Percentiles rank a stretch among this genome's conserved stretches.
Conservation (phyloP, 1,140 invertebrate species). For the Microvelia longipes region DNA sequence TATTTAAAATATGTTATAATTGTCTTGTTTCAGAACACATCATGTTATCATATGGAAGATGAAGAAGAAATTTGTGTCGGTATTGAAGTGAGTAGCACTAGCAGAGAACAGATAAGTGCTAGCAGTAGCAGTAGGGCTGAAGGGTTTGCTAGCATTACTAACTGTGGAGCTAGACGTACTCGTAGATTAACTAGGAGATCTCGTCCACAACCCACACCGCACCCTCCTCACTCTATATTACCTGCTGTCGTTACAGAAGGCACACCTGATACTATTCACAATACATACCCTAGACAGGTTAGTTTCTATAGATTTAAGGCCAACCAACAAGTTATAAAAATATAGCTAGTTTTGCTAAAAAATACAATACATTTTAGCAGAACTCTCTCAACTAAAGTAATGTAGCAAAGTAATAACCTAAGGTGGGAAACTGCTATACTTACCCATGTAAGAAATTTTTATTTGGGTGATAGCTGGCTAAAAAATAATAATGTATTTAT, state of each 20-base stretch:
- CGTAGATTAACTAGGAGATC: slow-evolving; percentile 19
- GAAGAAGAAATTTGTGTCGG: slow-evolving; percentile 29
- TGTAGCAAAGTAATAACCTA: too few relatives aligned
- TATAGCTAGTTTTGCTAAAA: too few relatives aligned
- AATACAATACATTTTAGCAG: too few relatives aligned
- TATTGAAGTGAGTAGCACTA: slow-evolving; percentile 10
- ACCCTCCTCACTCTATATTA: slow-evolving; percentile 20
- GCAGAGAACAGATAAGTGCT: slow-evolving; percentile 1
- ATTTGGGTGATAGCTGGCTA: too few relatives aligned
- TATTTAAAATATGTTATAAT: too few relatives aligned
- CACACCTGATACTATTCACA: slow-evolving; percentile 33
- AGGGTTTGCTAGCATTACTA: slow-evolving; percentile 2
- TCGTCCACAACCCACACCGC: slow-evolving; percentile 28
- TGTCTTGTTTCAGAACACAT: slow-evolving; percentile 32
- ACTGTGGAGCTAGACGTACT: slow-evolving; percentile 4
- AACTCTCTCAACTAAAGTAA: too few relatives aligned
- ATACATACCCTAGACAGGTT: not conserved
- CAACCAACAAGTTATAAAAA: not conserved
- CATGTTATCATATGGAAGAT: slow-evolving; percentile 33
- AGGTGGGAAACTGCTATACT: too few relatives aligned
- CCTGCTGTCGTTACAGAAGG: slow-evolving; percentile 45
- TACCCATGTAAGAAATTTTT: too few relatives aligned
- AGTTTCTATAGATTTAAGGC: not conserved
- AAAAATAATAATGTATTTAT: too few relatives aligned
- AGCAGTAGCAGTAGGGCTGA: not conserved